Evolutionary conservation across 2,113 vertebrate species (phyloP).

Genomic region (Fregetta grallaria): DNA sequence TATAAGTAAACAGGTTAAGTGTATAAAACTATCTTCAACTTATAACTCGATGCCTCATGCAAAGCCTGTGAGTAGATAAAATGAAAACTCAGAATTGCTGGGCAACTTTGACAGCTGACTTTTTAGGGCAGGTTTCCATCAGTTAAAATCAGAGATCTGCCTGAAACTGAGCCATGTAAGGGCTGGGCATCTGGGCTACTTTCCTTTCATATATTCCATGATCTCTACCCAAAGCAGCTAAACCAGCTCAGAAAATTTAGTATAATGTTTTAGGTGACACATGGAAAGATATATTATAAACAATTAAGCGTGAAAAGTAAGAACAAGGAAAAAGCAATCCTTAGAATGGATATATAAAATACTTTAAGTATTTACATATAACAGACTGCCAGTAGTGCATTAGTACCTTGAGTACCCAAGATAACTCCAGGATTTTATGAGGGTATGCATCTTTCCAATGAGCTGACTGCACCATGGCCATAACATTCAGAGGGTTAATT

Average conservation of each 20-base stretch:
- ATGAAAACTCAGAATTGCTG: background rate
- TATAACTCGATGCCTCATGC: background rate
- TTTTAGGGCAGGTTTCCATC: background rate
- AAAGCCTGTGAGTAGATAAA: background rate
- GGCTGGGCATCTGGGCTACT: background rate
- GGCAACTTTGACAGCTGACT: background rate
- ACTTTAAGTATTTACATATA: background rate
- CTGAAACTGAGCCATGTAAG: background rate
- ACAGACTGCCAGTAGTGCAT: background rate
- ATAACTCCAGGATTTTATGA: background rate
- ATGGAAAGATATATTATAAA: background rate
- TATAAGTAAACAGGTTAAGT: background rate
- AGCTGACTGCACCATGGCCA: background rate
- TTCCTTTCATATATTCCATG: background rate
- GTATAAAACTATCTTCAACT: background rate
- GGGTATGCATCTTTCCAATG: background rate
- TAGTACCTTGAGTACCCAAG: background rate
- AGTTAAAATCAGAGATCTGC: background rate
- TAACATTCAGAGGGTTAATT: constrained; percentile 65
- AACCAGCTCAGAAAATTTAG: background rate
- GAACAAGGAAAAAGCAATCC: background rate
- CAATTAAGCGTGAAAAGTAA: background rate
- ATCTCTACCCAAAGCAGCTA: background rate
- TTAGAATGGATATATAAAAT: background rate
- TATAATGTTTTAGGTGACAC: background rate